Evolutionary conservation across 2,797 vertebrate species (phyloP).

Genomic region (Chelonia mydas): DNA sequence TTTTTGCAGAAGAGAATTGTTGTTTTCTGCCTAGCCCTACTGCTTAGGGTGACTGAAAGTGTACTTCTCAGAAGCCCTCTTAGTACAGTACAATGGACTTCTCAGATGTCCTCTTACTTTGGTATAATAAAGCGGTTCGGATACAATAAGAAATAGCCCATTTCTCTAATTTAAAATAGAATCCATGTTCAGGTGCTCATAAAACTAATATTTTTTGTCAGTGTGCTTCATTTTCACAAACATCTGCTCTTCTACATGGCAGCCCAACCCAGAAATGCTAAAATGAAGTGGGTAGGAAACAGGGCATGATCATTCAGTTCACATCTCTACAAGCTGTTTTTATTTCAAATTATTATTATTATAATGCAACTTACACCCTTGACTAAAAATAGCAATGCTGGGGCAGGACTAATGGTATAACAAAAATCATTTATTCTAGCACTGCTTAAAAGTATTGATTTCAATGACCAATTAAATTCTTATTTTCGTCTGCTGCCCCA

Average conservation of each 20-base stretch:
- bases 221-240: background rate
- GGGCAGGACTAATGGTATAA: slow-evolving; percentile 64
- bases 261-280: background rate
- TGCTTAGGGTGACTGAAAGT: background rate
- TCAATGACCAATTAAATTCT: slow-evolving; percentile 72
- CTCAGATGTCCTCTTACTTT: background rate
- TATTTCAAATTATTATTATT: slow-evolving; percentile 11
- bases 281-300: background rate
- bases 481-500: slow-evolving; percentile 58
- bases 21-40: background rate
- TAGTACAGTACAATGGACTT: background rate
- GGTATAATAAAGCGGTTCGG: background rate
- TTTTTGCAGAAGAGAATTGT: background rate
- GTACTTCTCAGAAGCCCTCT: slow-evolving; percentile 7
- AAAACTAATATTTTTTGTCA: background rate
- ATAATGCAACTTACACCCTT: slow-evolving; percentile 52
- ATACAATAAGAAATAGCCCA: background rate
- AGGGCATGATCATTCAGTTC: slow-evolving; percentile 15
- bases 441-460: slow-evolving; percentile 69
- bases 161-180: background rate
- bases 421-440: slow-evolving; percentile 63
- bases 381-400: slow-evolving; percentile 55
- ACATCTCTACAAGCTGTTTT: slow-evolving; percentile 28
- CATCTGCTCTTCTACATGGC: background rate
- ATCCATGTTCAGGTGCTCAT: background rate